Conservation (phyloP, 1,140 invertebrate species). For the Halictus rubicundus region DNA sequence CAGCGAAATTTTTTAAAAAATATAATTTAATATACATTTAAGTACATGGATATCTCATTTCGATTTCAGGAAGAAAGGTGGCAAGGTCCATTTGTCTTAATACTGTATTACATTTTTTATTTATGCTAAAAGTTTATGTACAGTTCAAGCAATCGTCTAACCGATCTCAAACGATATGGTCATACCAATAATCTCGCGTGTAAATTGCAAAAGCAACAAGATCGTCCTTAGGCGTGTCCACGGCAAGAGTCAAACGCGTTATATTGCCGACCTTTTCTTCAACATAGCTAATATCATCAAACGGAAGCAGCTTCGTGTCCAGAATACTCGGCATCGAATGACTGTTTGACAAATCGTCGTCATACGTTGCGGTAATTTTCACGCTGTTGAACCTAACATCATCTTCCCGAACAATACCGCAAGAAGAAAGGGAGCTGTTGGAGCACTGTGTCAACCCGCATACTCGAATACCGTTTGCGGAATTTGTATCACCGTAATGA, state of each 20-base stretch:
- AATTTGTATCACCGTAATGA: not conserved
- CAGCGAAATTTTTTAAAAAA: too few species aligned
- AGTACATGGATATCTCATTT: too few species aligned
- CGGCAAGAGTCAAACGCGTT: not conserved
- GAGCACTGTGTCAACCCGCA: conserved; percentile 55
- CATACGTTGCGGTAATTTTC: conserved; percentile 19
- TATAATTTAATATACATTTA: too few species aligned
- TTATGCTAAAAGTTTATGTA: too few species aligned
- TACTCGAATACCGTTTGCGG: not conserved
- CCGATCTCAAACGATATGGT: too few species aligned
- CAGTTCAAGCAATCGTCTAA: too few species aligned
- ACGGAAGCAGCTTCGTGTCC: conserved; percentile 14
- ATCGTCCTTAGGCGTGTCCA: not conserved
- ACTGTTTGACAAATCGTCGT: conserved; percentile 10
- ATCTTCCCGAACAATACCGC: conserved; percentile 6
- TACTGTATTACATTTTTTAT: too few species aligned
- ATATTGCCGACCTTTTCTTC: not conserved
- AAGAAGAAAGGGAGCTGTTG: conserved; percentile 51
- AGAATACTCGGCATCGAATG: conserved; percentile 47
- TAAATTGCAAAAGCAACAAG: too few species aligned
- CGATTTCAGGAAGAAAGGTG: too few species aligned
- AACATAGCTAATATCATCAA: conserved; percentile 22
- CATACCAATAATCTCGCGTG: too few species aligned
- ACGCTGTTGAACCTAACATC: conserved; percentile 20
- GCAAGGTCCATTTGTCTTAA: too few species aligned